phyloP scores from a whole-genome alignment of 2,888 invertebrate genomes.

The Acholoe squamosa region DNA sequence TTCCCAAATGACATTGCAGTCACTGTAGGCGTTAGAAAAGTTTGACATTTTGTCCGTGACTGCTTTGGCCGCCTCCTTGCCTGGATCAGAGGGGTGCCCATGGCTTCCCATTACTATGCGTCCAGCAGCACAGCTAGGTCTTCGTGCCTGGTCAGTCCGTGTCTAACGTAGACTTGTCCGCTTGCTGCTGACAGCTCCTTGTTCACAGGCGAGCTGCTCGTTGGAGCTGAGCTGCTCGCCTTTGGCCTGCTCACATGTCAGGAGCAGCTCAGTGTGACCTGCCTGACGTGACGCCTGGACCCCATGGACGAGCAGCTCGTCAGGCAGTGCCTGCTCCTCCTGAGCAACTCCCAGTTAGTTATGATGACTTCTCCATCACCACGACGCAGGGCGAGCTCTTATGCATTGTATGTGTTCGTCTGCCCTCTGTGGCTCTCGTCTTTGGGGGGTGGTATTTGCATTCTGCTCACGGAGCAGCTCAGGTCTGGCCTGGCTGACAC shows the following conservation, averaged over 20 bases:
- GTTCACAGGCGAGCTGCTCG: not conserved
- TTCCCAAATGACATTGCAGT: not conserved
- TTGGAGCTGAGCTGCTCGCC: not conserved
- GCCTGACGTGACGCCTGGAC: not conserved
- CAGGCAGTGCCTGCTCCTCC: not conserved
- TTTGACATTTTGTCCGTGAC: not conserved
- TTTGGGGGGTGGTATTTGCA: constrained; percentile 10
- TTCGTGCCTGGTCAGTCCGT: constrained; percentile 2
- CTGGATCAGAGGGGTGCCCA: not conserved
- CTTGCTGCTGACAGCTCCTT: constrained; percentile 32
- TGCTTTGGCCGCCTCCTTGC: too few relatives aligned
- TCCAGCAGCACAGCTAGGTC: not conserved
- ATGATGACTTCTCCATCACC: constrained; percentile 46
- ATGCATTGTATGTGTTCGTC: not conserved
- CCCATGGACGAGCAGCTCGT: not conserved
- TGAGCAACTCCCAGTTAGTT: constrained; percentile 19
- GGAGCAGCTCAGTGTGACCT: constrained; percentile 1
- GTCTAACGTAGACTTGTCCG: constrained; percentile 21
- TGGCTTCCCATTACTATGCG: constrained; percentile 6
- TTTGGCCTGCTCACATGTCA: not conserved
- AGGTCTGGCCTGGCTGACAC: not conserved
- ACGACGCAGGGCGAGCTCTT: not conserved
- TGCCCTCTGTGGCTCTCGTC: not conserved
- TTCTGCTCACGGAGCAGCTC: not conserved
- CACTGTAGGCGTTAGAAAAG: not conserved